These are phyloP conservation scores for Garrulus glandarius DNA, from an alignment of 2,797 vertebrate genomes.

Conservation along the genomic window DNA sequence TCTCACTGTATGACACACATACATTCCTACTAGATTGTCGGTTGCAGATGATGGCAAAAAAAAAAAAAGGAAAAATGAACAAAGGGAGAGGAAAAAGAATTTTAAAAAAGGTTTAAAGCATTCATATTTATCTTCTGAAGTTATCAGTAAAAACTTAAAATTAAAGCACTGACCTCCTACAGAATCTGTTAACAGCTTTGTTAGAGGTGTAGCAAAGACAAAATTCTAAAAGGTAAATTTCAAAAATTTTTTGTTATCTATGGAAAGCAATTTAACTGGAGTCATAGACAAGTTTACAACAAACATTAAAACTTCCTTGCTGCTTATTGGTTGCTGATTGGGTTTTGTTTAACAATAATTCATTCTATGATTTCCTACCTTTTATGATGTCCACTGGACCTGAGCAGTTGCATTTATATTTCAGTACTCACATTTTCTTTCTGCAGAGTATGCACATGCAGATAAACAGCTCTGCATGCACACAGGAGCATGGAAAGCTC, in stretches of 20 bases:
- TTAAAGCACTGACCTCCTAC: background rate
- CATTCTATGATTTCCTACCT: background rate
- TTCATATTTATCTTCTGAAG: background rate
- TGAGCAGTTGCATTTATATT: background rate
- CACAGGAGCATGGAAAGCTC: background rate
- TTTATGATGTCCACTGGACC: background rate
- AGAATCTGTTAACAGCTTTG: background rate
- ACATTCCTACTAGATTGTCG: background rate
- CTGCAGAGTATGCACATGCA: background rate
- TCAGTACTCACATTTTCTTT: background rate
- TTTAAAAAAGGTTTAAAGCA: background rate
- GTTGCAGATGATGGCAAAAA: background rate
- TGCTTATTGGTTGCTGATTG: background rate
- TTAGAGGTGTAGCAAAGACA: background rate
- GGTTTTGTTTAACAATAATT: background rate
- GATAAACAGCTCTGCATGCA: fast-evolving
- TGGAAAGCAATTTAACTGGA: background rate
- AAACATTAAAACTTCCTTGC: background rate
- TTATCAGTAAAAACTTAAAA: background rate
- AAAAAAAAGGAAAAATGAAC: background rate
- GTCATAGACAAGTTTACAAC: background rate
- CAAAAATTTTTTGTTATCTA: background rate
- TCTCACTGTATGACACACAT: background rate
- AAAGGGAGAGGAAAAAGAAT: background rate
- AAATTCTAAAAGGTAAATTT: background rate